Percentiles rank a stretch among this genome's conserved stretches.
Conservation (phyloP, 2,888 invertebrate species). For the Pogonocherus hispidulus region DNA sequence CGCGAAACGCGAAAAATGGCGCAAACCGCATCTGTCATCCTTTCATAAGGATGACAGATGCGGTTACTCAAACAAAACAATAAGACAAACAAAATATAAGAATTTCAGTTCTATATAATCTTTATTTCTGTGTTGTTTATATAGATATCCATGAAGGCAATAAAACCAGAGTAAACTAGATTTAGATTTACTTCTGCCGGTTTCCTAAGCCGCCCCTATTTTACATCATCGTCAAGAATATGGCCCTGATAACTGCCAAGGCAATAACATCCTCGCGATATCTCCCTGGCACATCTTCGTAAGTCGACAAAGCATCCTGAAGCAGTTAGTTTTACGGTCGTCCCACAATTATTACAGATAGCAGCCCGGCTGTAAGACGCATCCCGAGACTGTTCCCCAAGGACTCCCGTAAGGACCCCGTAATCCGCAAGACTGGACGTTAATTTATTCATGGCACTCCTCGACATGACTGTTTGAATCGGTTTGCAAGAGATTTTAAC, state of each 20-base stretch:
- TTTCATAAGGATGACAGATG: no score
- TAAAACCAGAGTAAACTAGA: no score
- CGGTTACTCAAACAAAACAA: no score
- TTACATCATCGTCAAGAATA: slow-evolving; percentile 43
- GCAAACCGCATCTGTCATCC: no score
- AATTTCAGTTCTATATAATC: no score
- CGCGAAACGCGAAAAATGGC: no score
- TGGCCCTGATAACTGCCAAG: slow-evolving; percentile 28
- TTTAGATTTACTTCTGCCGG: no score
- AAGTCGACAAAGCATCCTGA: slow-evolving; percentile 58
- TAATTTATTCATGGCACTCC: slow-evolving; percentile 68
- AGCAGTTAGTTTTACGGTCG: slow-evolving; percentile 61
- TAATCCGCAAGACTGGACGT: slow-evolving; percentile 63
- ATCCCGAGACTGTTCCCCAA: slow-evolving; percentile 65
- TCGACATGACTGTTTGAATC: slow-evolving; percentile 66
- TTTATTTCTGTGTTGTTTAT: no score
- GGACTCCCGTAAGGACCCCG: slow-evolving; percentile 63
- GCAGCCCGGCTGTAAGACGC: slow-evolving; percentile 64
- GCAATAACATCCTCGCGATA: slow-evolving; percentile 45
- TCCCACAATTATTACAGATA: slow-evolving; percentile 47
- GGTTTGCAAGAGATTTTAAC: slow-evolving; percentile 67
- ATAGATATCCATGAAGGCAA: no score
- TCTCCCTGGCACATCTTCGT: slow-evolving; percentile 38
- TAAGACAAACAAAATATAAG: no score
- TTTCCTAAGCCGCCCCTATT: slow-evolving; percentile 25